phyloP scores from a whole-genome alignment of 2,888 invertebrate genomes.

The Spisula solida region DNA sequence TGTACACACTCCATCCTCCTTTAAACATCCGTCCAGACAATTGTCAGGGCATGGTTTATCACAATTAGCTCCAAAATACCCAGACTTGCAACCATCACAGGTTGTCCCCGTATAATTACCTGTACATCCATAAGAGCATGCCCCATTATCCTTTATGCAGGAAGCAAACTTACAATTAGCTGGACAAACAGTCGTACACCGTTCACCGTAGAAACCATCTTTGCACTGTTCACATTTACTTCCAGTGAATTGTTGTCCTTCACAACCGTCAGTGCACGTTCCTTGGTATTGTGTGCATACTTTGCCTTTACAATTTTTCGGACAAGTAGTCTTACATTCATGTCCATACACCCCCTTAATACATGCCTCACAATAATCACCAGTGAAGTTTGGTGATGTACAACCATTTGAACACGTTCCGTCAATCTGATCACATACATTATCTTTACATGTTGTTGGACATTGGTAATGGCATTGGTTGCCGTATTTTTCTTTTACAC shows the following conservation, averaged over 20 bases:
- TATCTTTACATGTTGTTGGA: background rate
- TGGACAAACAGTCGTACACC: background rate
- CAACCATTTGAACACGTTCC: conserved; percentile 1
- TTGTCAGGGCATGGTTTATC: background rate
- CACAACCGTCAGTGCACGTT: background rate
- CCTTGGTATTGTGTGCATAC: background rate
- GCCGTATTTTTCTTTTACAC: background rate
- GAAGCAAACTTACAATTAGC: background rate
- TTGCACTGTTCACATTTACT: background rate
- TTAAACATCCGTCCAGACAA: background rate
- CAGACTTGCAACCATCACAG: background rate
- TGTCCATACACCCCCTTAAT: background rate
- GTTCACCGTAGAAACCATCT: background rate
- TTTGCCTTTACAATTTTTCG: background rate
- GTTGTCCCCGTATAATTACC: background rate
- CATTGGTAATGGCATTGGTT: background rate
- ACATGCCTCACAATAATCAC: background rate
- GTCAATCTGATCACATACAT: background rate
- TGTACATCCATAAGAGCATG: background rate
- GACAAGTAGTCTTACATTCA: background rate
- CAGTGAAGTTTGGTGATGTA: background rate
- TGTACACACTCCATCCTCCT: background rate
- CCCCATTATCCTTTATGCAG: background rate
- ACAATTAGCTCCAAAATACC: conserved; percentile 8
- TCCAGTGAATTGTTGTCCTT: background rate